Evolutionary conservation across 2,888 invertebrate species (phyloP).

Genomic region (Thera britannica): DNA sequence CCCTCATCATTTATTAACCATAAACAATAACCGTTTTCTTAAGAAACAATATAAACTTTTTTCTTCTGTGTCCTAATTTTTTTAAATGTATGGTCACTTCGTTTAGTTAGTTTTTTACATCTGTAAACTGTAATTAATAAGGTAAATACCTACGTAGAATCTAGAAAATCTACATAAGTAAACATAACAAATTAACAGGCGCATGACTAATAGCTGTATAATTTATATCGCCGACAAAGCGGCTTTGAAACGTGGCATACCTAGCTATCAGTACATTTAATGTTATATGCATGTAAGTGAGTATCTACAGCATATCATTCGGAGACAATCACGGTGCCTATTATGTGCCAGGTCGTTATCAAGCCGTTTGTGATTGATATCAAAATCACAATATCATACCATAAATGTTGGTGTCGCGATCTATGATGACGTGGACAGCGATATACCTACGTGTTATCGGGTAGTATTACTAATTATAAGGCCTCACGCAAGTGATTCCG

Average conservation of each 20-base stretch:
- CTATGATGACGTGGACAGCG: slow-evolving; percentile 62
- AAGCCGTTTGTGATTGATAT: slow-evolving; percentile 60
- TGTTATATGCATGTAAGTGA: slow-evolving; percentile 44
- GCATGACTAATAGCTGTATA: slow-evolving; percentile 48
- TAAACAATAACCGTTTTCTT: slow-evolving; percentile 18
- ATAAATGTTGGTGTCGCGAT: slow-evolving; percentile 65
- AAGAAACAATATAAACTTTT: neutral
- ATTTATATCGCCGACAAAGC: slow-evolving; percentile 50
- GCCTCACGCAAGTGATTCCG: slow-evolving; percentile 65
- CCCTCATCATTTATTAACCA: slow-evolving; percentile 20
- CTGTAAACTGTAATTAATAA: slow-evolving; percentile 29
- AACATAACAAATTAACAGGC: slow-evolving; percentile 44
- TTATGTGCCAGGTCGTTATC: slow-evolving; percentile 46
- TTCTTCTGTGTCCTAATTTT: neutral
- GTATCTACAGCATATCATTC: slow-evolving; percentile 44
- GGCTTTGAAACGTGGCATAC: slow-evolving; percentile 41
- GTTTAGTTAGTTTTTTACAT: slow-evolving; percentile 8
- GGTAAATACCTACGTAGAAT: slow-evolving; percentile 26
- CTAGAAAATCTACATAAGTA: slow-evolving; percentile 38
- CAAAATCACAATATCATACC: slow-evolving; percentile 65
- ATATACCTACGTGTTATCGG: slow-evolving; percentile 60
- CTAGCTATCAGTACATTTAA: slow-evolving; percentile 43
- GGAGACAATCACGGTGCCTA: slow-evolving; percentile 54
- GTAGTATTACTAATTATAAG: slow-evolving; percentile 73
- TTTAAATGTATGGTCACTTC: too few relatives aligned